A percentile compares a stretch with the other conserved stretches of the same genome.
phyloP scores from a whole-genome alignment of 2,113 vertebrate genomes.

The Hyaena hyaena region DNA sequence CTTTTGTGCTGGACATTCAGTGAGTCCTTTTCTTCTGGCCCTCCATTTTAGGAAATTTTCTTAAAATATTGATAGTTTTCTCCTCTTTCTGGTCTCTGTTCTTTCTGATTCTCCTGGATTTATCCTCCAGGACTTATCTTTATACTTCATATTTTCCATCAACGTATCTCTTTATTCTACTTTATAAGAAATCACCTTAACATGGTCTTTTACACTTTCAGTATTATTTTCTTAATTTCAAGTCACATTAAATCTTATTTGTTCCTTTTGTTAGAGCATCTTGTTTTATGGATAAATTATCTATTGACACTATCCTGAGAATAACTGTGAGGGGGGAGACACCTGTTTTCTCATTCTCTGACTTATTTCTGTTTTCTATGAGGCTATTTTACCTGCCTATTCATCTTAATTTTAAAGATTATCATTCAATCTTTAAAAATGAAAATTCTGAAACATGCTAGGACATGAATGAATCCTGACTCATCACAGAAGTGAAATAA shows the following conservation, averaged over 20 bases:
- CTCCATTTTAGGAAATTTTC: constrained; percentile 2
- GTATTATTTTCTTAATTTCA: background rate
- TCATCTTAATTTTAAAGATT: background rate
- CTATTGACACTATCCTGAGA: background rate
- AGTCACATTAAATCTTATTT: background rate
- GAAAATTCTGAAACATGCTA: background rate
- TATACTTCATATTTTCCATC: background rate
- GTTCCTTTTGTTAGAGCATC: background rate
- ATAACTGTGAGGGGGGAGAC: background rate
- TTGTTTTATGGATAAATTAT: background rate
- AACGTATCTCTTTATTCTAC: background rate
- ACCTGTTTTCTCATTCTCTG: background rate
- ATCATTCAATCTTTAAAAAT: background rate
- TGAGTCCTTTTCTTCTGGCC: background rate
- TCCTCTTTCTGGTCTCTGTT: background rate
- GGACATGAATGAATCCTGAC: background rate
- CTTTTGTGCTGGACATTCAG: background rate
- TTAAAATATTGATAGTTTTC: background rate
- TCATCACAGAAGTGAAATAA: background rate
- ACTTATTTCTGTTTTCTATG: constrained; percentile 33
- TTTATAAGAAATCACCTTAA: background rate
- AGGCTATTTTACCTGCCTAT: background rate
- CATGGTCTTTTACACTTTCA: background rate
- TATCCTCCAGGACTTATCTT: background rate
- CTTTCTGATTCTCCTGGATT: background rate